A percentile compares a stretch with the other conserved stretches of the same genome.
phyloP scores from a whole-genome alignment of 2,113 vertebrate genomes.

The Chrysochloris asiatica region DNA sequence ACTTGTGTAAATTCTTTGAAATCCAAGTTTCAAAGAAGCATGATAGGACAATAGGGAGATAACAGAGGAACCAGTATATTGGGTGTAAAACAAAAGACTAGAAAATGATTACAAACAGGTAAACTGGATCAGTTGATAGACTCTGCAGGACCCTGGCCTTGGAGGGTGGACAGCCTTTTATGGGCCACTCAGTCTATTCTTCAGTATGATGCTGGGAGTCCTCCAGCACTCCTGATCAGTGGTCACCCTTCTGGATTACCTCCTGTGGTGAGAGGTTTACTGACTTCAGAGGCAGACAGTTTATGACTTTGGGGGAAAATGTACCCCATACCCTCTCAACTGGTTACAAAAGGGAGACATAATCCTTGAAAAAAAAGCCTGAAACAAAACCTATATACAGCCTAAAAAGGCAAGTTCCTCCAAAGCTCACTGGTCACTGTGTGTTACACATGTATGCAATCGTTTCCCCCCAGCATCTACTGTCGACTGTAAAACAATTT shows the following conservation, averaged over 20 bases:
- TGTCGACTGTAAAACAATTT: conserved; percentile 26
- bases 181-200: not conserved
- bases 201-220: not conserved
- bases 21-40: conserved; percentile 25
- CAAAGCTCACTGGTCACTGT: not conserved
- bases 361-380: not conserved
- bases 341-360: not conserved
- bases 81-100: not conserved
- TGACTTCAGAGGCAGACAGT: not conserved
- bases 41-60: not conserved
- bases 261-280: not conserved
- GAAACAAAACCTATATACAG: not conserved
- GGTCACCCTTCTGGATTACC: not conserved
- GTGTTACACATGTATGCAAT: not conserved
- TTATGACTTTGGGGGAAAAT: conserved; percentile 3
- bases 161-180: not conserved
- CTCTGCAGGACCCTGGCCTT: not conserved
- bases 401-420: not conserved
- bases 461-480: not conserved
- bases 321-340: not conserved
- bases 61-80: conserved; percentile 27
- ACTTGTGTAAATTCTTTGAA: conserved; percentile 50
- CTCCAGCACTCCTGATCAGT: not conserved
- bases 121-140: conserved; percentile 17
- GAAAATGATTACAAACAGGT: conserved; percentile 31